A percentile compares a stretch with the other conserved stretches of the same genome.
These are phyloP conservation scores for Bursaphelenchus mucronatus DNA, from an alignment of 1,140 invertebrate species.

Conservation along the genomic window DNA sequence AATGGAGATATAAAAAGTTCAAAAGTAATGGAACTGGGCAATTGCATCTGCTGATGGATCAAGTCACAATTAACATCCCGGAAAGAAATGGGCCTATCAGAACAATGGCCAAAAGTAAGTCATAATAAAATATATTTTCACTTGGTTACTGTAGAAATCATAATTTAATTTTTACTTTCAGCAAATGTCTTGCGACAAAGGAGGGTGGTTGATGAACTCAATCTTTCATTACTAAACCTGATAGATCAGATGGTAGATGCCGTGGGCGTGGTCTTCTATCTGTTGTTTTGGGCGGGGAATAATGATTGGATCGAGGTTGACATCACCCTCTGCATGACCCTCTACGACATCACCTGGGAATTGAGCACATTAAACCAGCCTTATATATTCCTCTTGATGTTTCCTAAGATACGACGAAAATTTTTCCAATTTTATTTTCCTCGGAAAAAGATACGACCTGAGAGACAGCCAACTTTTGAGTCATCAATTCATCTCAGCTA, in stretches of 20 bases:
- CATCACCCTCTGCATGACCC: not conserved
- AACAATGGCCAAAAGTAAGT: constrained; percentile 1
- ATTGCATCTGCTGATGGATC: not conserved
- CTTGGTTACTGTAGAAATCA: not conserved
- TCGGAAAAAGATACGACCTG: too few species aligned
- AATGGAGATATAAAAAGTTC: constrained; percentile 20
- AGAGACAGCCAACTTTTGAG: too few species aligned
- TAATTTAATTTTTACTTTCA: not conserved
- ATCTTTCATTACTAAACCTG: constrained; percentile 21
- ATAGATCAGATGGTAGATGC: constrained; percentile 29
- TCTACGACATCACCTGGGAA: constrained; percentile 26
- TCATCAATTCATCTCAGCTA: too few species aligned
- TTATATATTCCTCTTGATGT: constrained; percentile 18
- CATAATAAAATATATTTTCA: constrained; percentile 1
- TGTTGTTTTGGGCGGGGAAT: constrained; percentile 23
- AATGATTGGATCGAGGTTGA: constrained; percentile 6
- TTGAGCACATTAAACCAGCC: constrained; percentile 10
- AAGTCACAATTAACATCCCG: not conserved
- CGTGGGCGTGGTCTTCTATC: constrained; percentile 24
- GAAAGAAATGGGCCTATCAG: not conserved
- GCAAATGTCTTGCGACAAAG: constrained; percentile 10
- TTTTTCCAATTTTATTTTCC: constrained; percentile 7
- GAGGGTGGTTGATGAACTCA: constrained; percentile 16
- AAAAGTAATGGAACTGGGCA: constrained; percentile 2
- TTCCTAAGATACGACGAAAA: constrained; percentile 12